Percentiles rank a stretch among this genome's conserved stretches.
Evolutionary conservation across 2,113 vertebrate genomes (phyloP).

Genomic region (Vimba vimba): DNA sequence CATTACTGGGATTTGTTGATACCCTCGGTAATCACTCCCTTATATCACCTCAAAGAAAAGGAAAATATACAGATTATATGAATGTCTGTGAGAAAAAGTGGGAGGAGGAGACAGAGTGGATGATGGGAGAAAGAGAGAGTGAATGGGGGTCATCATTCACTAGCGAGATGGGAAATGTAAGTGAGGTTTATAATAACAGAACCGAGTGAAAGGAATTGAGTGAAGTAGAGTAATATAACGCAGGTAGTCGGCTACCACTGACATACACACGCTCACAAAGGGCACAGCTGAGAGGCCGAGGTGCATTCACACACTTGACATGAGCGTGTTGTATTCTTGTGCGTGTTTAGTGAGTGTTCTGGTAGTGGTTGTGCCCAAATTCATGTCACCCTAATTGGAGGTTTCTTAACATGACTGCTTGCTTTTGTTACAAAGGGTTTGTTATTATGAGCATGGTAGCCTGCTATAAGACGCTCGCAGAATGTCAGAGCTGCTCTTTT

Average conservation of each 20-base stretch:
- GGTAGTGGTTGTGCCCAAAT: neutral
- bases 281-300: constrained; percentile 30
- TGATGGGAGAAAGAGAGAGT: constrained; percentile 36
- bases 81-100: constrained; percentile 55
- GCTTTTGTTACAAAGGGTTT: constrained; percentile 5
- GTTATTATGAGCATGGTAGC: neutral
- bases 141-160: constrained; percentile 30
- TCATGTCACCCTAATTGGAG: neutral
- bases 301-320: neutral
- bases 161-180: constrained; percentile 35
- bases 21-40: constrained; percentile 71
- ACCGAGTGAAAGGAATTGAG: constrained; percentile 48
- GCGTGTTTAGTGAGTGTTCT: constrained; percentile 53
- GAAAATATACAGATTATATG: constrained; percentile 53
- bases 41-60: constrained; percentile 66
- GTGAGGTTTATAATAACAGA: constrained; percentile 31
- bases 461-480: neutral
- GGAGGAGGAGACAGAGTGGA: constrained; percentile 42
- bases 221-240: constrained; percentile 43
- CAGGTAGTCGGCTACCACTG: constrained; percentile 58
- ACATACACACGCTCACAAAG: constrained; percentile 60
- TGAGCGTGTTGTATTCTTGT: constrained; percentile 32
- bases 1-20: constrained; percentile 78
- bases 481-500: neutral
- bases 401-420: neutral